Evolutionary conservation across 2,113 vertebrate species (phyloP).

Genomic region (Podiceps cristatus): DNA sequence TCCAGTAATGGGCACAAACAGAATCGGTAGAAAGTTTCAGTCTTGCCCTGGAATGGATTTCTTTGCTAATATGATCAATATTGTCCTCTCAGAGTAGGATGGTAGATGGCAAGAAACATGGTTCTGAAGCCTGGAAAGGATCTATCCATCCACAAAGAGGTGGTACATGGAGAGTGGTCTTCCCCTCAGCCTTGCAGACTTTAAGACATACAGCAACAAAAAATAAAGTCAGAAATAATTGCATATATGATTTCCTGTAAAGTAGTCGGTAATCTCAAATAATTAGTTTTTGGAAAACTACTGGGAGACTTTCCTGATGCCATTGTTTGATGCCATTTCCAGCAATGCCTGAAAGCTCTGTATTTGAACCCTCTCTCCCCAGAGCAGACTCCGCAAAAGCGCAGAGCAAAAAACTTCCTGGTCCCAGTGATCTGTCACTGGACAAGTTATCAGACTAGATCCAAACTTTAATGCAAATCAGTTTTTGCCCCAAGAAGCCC

Average conservation of each 20-base stretch:
- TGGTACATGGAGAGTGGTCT: background rate
- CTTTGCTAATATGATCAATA: background rate
- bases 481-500: background rate
- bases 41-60: background rate
- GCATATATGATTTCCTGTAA: background rate
- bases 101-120: background rate
- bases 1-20: background rate
- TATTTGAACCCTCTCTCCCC: background rate
- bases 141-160: background rate
- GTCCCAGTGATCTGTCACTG: background rate
- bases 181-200: background rate
- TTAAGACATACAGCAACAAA: background rate
- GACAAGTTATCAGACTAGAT: background rate
- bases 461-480: background rate
- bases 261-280: background rate
- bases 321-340: background rate
- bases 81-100: background rate
- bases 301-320: background rate
- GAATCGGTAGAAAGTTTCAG: background rate
- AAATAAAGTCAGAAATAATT: background rate
- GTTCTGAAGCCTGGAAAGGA: background rate
- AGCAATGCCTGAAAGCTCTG: background rate
- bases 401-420: background rate
- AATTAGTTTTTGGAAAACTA: background rate
- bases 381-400: background rate